Evolutionary conservation across 2,797 vertebrate genomes (phyloP).

Genomic region (Chelon labrosus): DNA sequence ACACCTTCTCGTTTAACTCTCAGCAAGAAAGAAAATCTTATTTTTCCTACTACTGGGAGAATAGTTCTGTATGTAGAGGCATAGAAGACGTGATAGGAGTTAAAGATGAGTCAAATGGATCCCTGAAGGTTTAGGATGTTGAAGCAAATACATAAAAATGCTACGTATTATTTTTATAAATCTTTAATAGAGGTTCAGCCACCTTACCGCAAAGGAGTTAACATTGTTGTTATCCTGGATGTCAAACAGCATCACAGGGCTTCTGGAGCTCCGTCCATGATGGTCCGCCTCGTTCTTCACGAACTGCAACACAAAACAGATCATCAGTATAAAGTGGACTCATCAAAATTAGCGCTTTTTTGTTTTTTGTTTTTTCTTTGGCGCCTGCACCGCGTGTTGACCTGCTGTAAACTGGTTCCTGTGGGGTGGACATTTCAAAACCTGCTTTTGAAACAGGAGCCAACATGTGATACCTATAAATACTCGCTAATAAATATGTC

Average conservation of each 20-base stretch:
- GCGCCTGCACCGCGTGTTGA: background rate
- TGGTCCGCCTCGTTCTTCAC: slow-evolving; percentile 82
- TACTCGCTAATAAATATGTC: slow-evolving; percentile 46
- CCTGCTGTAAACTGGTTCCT: slow-evolving; percentile 20
- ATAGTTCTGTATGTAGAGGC: background rate
- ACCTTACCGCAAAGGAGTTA: slow-evolving; percentile 88
- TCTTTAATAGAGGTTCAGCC: background rate
- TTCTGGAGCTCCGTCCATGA: slow-evolving; percentile 83
- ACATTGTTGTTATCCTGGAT: slow-evolving; percentile 87
- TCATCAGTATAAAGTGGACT: background rate
- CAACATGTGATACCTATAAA: slow-evolving; percentile 53
- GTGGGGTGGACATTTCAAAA: slow-evolving; percentile 30
- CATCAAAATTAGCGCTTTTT: slow-evolving; percentile 14
- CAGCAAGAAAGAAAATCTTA: slow-evolving; percentile 9
- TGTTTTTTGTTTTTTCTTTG: too few relatives aligned
- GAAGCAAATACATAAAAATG: slow-evolving; percentile 9
- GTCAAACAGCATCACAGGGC: slow-evolving; percentile 85
- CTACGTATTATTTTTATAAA: background rate
- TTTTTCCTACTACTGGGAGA: background rate
- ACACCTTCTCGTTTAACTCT: background rate
- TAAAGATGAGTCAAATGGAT: slow-evolving; percentile 41
- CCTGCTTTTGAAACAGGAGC: slow-evolving; percentile 40
- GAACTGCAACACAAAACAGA: slow-evolving; percentile 73
- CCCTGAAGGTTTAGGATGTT: slow-evolving; percentile 23
- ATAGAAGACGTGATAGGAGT: slow-evolving; percentile 15